phyloP scores from a whole-genome alignment of 2,888 invertebrate genomes.

The Folsomia manolachei region DNA sequence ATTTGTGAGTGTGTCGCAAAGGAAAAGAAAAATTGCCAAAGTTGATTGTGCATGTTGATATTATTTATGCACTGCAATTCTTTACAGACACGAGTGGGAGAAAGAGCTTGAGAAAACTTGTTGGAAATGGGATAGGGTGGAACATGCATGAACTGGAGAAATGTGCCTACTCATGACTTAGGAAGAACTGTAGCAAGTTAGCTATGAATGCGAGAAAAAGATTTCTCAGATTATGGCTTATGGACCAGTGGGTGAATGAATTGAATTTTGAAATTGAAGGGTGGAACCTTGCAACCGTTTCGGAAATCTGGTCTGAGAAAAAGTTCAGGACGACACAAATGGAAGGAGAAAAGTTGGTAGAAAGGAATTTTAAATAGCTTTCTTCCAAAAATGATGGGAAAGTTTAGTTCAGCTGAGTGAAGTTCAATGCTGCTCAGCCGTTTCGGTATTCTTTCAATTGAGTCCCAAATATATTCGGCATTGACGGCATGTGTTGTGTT shows the following conservation, averaged over 20 bases:
- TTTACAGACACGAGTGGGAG: background rate
- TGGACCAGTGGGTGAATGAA: background rate
- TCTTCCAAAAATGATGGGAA: background rate
- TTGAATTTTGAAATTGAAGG: conserved; percentile 7
- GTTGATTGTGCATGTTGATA: background rate
- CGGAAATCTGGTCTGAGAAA: background rate
- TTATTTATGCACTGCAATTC: conserved; percentile 3
- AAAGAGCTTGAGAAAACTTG: background rate
- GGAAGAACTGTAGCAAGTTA: background rate
- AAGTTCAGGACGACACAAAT: conserved; percentile 6
- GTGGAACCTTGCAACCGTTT: background rate
- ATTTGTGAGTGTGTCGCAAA: background rate
- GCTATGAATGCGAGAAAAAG: background rate
- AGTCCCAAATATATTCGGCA: too few relatives aligned
- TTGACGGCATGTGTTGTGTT: background rate
- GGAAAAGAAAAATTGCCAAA: background rate
- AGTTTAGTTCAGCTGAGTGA: conserved; percentile 7
- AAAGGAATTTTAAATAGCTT: conserved; percentile 19
- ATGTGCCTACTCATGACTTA: background rate
- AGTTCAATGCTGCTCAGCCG: background rate
- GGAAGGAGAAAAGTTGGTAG: conserved; percentile 21
- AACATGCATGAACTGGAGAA: background rate
- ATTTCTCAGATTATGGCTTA: conserved; percentile 3
- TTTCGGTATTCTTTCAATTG: too few relatives aligned
- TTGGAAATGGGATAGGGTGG: background rate